Conservation (phyloP, 2,113 vertebrate genomes). For the Martes martes region DNA sequence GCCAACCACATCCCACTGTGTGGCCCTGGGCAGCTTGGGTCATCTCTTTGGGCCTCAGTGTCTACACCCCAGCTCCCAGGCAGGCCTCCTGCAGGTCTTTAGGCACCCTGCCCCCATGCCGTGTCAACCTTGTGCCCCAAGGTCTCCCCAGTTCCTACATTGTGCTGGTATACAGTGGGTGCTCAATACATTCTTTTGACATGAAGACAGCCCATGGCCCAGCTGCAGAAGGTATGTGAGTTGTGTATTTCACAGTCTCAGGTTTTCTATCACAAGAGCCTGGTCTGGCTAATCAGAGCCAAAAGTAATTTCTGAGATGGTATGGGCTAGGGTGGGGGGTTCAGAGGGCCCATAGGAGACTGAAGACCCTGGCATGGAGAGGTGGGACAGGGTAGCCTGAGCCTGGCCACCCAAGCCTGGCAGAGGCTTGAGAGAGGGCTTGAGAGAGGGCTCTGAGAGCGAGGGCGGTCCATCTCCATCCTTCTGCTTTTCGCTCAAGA, state of each 20-base stretch:
- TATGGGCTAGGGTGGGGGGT: fast-evolving
- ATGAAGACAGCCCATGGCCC: fast-evolving
- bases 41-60: background rate
- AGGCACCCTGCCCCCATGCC: background rate
- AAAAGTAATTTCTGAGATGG: background rate
- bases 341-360: background rate
- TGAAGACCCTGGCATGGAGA: background rate
- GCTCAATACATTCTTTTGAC: background rate
- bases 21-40: background rate
- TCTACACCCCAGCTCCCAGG: background rate
- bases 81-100: background rate
- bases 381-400: fast-evolving
- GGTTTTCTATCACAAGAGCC: background rate
- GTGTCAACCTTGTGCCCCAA: background rate
- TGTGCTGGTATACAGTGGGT: background rate
- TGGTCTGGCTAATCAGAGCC: background rate
- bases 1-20: background rate
- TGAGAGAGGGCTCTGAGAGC: background rate
- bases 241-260: background rate
- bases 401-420: background rate
- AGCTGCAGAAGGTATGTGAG: fast-evolving
- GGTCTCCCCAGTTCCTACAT: too few species aligned
- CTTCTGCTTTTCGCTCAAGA: background rate
- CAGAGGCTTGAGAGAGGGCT: background rate
- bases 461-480: fast-evolving